phyloP scores from a whole-genome alignment of 2,888 invertebrate genomes.

The Pediacus dermestoides region DNA sequence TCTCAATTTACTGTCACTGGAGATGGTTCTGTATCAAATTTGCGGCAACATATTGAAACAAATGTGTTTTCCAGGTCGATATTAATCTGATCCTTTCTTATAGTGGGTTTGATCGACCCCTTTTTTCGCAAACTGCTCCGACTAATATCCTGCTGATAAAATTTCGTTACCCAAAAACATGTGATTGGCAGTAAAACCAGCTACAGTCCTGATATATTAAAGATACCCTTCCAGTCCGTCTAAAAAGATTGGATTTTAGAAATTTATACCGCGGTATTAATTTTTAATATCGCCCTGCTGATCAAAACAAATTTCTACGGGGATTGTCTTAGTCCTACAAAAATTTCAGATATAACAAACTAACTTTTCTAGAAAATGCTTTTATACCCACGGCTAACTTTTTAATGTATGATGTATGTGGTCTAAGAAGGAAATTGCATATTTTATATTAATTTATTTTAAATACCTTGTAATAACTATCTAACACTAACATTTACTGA shows the following conservation, averaged over 20 bases:
- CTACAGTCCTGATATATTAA: conserved; percentile 2
- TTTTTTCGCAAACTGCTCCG: background rate
- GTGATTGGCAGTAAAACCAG: conserved; percentile 3
- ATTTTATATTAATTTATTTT: too few species aligned
- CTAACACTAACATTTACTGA: too few species aligned
- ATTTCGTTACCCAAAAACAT: conserved; percentile 5
- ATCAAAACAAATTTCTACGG: conserved; percentile 4
- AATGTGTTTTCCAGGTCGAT: conserved; percentile 42
- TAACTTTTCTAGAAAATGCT: too few species aligned
- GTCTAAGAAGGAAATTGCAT: too few species aligned
- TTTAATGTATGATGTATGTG: too few species aligned
- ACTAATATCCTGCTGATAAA: background rate
- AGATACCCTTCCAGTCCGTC: background rate
- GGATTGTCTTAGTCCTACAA: too few species aligned
- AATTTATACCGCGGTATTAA: conserved; percentile 2
- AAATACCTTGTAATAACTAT: too few species aligned
- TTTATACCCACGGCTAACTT: too few species aligned
- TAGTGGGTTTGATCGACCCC: conserved; percentile 9
- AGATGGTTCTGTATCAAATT: conserved; percentile 27
- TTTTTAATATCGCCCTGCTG: too few species aligned
- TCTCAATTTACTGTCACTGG: conserved; percentile 17
- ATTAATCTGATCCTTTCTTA: conserved; percentile 37
- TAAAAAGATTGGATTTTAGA: conserved; percentile 3
- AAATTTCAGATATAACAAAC: too few species aligned
- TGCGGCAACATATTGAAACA: conserved; percentile 38